Base-by-base conservation (phyloP, 2,888 invertebrate species). In the Caenorhabditis angaria region DNA sequence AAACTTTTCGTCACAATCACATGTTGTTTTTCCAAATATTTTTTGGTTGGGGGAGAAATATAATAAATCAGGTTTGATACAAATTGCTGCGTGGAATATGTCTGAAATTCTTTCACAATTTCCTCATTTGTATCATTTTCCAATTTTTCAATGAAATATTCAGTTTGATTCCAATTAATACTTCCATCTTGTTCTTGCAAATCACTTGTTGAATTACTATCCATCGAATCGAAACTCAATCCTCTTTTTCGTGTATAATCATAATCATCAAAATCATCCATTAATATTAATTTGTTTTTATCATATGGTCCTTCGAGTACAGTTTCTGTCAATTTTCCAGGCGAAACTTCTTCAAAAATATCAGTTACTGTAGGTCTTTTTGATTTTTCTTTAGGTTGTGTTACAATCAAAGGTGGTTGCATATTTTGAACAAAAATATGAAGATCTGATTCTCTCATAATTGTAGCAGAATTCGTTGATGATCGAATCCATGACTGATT, bases 401-500 rank as follows among this genome's bases (percentile, higher is more conserved):
- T 20, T 2, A 59, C 50, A 2, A 61, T 53, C 0, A 70, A 28
- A 2, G 70, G 70, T 1, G 25, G 3, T 32, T 32, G 65, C 65
- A 71, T 66, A 48, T 71, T 63, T 3, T 66, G 71, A 0, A 60
- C 66, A 18, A 71, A 71, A 2, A 71, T 59, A 41, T 64, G 64
- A 12, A 71, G 64, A 64, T 71, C 66, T 10, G 65, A 71, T 54
- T 71, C 71, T 54, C 67, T 71, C 32, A 64, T 59, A 20, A 65
- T 47, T 20, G 63, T 66, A 12, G 65, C 57, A 0, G 72, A 72
- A 47, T 54, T 61, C 2, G 68, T 59, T 0, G 74, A 64, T 18
- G 66, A 64, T 22, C 70, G 64, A 14, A 80, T 76, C 79, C 78
- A 79, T 10, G 71, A 70, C 25, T 72, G 70, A 61, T 80, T 81